Evolutionary conservation across 2,797 vertebrate genomes (phyloP).

Genomic region (Pangasius krempfi): DNA sequence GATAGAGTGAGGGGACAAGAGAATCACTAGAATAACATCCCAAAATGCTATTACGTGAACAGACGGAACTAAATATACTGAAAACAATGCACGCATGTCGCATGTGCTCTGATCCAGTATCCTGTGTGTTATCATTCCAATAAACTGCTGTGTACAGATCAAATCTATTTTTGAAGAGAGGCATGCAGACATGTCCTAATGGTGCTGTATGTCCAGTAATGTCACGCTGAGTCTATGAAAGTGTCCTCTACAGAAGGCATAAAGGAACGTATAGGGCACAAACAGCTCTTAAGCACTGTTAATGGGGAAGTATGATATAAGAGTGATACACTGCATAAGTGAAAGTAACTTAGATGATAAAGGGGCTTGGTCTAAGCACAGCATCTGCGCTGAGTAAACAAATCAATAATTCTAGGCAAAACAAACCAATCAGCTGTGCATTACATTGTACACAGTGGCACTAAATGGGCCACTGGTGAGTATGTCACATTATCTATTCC

Average conservation of each 20-base stretch:
- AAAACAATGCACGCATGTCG: not conserved
- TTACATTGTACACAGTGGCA: not conserved
- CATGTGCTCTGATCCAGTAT: not conserved
- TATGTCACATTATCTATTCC: not conserved
- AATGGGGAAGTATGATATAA: not conserved
- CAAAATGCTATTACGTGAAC: not conserved
- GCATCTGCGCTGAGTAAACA: not conserved
- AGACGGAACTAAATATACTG: not conserved
- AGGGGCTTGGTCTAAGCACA: not conserved
- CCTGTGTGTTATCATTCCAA: not conserved
- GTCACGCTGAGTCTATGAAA: conserved; percentile 20
- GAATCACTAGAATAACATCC: not conserved
- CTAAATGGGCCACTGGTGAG: not conserved
- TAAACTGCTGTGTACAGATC: not conserved
- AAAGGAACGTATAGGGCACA: not conserved
- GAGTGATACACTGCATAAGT: not conserved
- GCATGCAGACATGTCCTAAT: not conserved
- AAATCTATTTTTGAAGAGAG: not conserved
- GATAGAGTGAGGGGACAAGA: not conserved
- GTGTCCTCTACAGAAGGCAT: conserved; percentile 19
- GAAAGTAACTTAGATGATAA: not conserved
- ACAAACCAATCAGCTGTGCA: conserved; percentile 3
- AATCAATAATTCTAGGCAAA: not conserved
- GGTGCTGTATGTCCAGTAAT: not conserved
- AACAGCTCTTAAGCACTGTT: not conserved